Base-by-base conservation (phyloP, 1,140 invertebrate species). In the Venturia canescens region DNA sequence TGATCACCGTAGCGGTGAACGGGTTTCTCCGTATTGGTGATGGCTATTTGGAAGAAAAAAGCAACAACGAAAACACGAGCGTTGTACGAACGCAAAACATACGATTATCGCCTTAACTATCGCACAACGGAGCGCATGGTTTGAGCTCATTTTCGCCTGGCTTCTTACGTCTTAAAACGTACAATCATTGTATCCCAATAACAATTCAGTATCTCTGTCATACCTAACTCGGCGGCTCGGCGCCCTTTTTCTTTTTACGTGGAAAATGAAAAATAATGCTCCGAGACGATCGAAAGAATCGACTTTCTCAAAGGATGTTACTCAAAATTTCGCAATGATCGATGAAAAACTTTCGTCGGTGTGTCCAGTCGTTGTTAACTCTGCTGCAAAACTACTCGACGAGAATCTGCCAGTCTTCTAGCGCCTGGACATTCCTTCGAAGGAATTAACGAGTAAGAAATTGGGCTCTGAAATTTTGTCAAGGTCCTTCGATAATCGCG, bases 121-220 rank as follows among this genome's bases (percentile, higher is more conserved):
- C 7, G 86, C 86, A 88, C 86, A 85, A 50, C 81, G 84, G 86
- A 83, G 57, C 80, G 84, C 86, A 86, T 87, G 83, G 84, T 87
- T 85, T 84, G 60, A 81, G 80, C 83, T 82, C 81, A 84, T 83
- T 80, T n/a, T 83, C 79, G 85, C 79, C 81, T 87, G 81, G 86
- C 87, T 87, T 87, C 72, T 76, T 63, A 53, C 72, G 72, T 76
- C 53, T 53, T 38, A 21, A 26, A 63, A 76, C 50, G 53, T 76
- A 60, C 72, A 76, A n/a, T 76, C 48, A 57, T 60, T 27, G 63
- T 15, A 23, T 26, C 27, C 53, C 27, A 76, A 76, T 76, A 76
- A 76, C 72, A 76, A 23, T 76, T 48, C n/a, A 63, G 72, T 53
- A 60, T 53, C 63, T 60, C 27, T 76, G 16, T 76, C 29, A 9